Conservation (phyloP, 2,888 invertebrate species). For the Himalopsyche kuldschensis region DNA sequence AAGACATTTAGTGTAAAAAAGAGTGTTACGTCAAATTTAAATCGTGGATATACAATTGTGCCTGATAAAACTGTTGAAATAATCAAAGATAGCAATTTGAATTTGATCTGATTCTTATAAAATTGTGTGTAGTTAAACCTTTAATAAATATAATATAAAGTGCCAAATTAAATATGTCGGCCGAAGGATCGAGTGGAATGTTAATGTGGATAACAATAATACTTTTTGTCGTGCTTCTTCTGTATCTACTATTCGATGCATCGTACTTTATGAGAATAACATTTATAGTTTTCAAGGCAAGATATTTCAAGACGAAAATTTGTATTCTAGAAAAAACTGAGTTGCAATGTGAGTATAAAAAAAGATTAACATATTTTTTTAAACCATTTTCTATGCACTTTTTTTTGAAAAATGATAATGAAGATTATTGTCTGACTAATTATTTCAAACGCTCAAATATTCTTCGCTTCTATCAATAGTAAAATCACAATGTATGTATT, state of each 20-base stretch:
- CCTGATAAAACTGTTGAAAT: no score
- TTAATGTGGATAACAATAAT: conserved; percentile 50
- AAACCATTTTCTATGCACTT: not conserved
- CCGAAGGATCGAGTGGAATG: conserved; percentile 16
- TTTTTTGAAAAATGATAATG: no score
- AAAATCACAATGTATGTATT: no score
- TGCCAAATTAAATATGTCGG: conserved; percentile 16
- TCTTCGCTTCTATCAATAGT: no score
- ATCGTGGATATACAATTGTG: not conserved
- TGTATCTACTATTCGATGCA: conserved; percentile 67
- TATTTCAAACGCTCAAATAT: no score
- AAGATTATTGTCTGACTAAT: no score
- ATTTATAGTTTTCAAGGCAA: conserved; percentile 65
- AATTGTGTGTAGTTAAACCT: not conserved
- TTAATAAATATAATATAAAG: not conserved
- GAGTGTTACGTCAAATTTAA: not conserved
- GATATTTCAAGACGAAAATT: conserved; percentile 68
- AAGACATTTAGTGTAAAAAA: not conserved
- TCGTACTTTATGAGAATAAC: conserved; percentile 73
- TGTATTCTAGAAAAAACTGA: conserved; percentile 70
- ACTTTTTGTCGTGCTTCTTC: conserved; percentile 54
- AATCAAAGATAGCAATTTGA: no score
- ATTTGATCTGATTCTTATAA: no score
- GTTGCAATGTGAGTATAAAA: conserved; percentile 60
- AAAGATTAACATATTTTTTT: not conserved